Base-by-base conservation (phyloP, 2,888 invertebrate species). In the Aethes cnicana region DNA sequence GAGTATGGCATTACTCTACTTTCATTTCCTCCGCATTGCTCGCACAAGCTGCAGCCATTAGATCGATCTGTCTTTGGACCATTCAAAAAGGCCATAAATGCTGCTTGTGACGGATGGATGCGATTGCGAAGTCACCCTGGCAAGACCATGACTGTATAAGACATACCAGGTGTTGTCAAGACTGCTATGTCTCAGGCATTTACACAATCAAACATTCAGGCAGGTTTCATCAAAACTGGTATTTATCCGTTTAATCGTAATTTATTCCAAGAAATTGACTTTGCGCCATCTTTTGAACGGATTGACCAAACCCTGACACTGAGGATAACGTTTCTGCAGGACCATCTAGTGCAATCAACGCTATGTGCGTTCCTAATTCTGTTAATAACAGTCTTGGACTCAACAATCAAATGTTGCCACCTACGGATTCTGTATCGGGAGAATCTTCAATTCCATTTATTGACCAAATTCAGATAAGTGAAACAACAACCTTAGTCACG, bases 41-140 rank as follows among this genome's bases (percentile, higher is more conserved):
- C 65, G 4, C 77, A 77, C 47, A 70, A 66, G 43, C 47, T 77
- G 16, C 75, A 77, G 50, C 74, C 72, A 20, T 37, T 71, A n/a
- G 70, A 76, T 56, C 47, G 65, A 17, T 56, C 63, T 14, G 62
- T 72, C 1, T 74, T 62, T 60, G 68, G 72, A 3, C 71, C 72
- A 18, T 57, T 73, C 17, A 77, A 75, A 56, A 68, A 60, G 35
- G 58, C 57, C 37, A 52, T 65, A 33, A 72, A 71, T 42, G 55
- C 59, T 14, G 60, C 68, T 25, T 59, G 59, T 47, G 68, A 69
- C 36, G 55, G 56, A 9, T 77, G 74, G 73, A 64, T 75, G 57
- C 54, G 56, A n/a, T n/a, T n/a, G n/a, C n/a, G n/a, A n/a, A n/a
- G n/a, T n/a, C n/a, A n/a, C n/a, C n/a, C n/a, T n/a, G n/a, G n/a